Base-by-base conservation (phyloP, 1,140 invertebrate genomes). In the Sycobia sp. region DNA sequence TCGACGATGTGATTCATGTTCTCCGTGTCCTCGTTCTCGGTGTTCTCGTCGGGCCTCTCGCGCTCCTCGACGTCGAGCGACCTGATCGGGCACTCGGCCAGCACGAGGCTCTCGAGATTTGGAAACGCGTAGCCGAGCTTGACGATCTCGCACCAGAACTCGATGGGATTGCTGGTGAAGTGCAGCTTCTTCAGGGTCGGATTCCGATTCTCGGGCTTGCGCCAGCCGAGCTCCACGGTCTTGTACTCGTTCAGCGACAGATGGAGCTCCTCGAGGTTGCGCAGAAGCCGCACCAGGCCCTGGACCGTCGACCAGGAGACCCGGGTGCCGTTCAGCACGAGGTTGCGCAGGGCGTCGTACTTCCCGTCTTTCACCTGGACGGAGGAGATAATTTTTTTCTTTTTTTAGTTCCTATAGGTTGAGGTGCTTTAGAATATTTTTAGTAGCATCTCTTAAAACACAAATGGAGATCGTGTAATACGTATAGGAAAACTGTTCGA, bases 181-280 rank as follows among this genome's bases (percentile, higher is more conserved):
- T 92, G 90, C 8, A 95, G 78, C 67, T 88, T 90, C 74, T 88
- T 90, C 13, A 93, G 70, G n/a, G 86, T 83, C 8, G 80, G 71
- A 68, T 91, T 89, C 22, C 78, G 78, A 36, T 83, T 81, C 38
- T 76, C 73, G 8, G 74, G 72, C 49, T 79, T 76, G 51, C 80
- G 75, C 65, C 80, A 72, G 58, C 80, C 79, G 1, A 89, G 63
- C n/a, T 89, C 85, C 2, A 96, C 89, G 61, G 86, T 85, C 14
- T 84, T 85, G 76, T 94, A 96, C 69, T 94, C 89, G 76, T 94
- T 94, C 13, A 96, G 83, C 67, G 93, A 95, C 62, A 97, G 78
- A 78, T 97, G 94, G 25, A 97, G 83, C 80, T 97, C 95, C 83
- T 93, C 90, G 14, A 97, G 80, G 74, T 88, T 89, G 69, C 85